These are phyloP conservation scores for Misgurnus anguillicaudatus DNA, from an alignment of 2,113 vertebrate genomes.

Conservation along the genomic window DNA sequence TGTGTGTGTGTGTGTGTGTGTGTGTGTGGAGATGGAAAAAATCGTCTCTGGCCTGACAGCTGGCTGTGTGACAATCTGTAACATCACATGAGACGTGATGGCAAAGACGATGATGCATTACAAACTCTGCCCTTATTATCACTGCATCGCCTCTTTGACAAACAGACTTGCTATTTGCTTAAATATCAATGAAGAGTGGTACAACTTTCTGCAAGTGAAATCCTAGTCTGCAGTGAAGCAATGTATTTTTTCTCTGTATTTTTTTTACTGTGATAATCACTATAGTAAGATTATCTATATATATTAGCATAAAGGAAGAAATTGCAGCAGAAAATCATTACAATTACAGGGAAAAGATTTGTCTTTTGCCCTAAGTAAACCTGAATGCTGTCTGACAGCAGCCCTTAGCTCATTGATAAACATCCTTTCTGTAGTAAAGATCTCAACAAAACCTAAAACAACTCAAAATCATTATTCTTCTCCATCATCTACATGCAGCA, in stretches of 20 bases:
- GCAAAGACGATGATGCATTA: slow-evolving; percentile 23
- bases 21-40: slow-evolving; percentile 6
- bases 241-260: too few species aligned
- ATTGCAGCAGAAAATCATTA: background rate
- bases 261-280: too few species aligned
- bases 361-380: background rate
- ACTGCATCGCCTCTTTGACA: background rate
- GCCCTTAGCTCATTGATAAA: background rate
- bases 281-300: too few species aligned
- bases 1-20: background rate
- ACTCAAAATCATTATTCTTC: background rate
- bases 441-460: background rate
- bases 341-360: background rate
- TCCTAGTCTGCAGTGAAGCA: too few species aligned
- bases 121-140: background rate
- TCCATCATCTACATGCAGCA: background rate
- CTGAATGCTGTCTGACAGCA: background rate
- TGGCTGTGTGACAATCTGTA: slow-evolving; percentile 12
- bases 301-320: background rate
- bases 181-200: background rate
- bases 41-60: slow-evolving; percentile 12
- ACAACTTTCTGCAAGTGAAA: too few species aligned
- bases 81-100: slow-evolving; percentile 28
- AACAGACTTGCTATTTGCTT: background rate
- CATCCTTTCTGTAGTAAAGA: background rate